Evolutionary conservation across 2,113 vertebrate genomes (phyloP).

Genomic region (Alligator mississippiensis): DNA sequence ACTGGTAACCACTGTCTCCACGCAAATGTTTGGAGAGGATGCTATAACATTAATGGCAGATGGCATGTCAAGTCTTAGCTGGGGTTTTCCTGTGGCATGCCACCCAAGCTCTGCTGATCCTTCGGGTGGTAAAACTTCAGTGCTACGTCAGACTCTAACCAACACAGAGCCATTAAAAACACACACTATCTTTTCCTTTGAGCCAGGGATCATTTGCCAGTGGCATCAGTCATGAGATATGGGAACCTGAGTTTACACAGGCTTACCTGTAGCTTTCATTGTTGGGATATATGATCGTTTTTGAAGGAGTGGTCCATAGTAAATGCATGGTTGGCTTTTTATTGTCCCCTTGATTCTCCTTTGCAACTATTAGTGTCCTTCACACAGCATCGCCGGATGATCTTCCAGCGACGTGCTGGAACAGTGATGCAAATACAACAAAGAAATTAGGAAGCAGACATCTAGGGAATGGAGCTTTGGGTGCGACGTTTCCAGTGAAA

Average conservation of each 20-base stretch:
- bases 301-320: not conserved
- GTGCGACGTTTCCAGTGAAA: slow-evolving; percentile 69
- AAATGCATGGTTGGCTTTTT: not conserved
- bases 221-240: not conserved
- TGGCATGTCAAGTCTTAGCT: not conserved
- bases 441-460: slow-evolving; percentile 56
- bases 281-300: not conserved
- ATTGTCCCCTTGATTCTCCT: not conserved
- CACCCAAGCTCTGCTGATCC: not conserved
- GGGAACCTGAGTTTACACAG: not conserved
- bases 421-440: slow-evolving; percentile 14
- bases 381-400: not conserved
- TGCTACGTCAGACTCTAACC: not conserved
- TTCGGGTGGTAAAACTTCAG: not conserved
- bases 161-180: not conserved
- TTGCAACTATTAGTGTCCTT: not conserved
- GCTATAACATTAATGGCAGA: not conserved
- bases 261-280: not conserved
- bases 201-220: not conserved
- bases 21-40: not conserved
- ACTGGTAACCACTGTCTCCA: not conserved
- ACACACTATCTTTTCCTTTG: not conserved
- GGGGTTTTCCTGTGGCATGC: not conserved
- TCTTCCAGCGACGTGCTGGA: not conserved
- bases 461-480: slow-evolving; percentile 64